Evolutionary conservation across 2,888 invertebrate species (phyloP), one percentile per base, ranked within the genome.

Genomic region (Drosophila kanekoi): DNA sequence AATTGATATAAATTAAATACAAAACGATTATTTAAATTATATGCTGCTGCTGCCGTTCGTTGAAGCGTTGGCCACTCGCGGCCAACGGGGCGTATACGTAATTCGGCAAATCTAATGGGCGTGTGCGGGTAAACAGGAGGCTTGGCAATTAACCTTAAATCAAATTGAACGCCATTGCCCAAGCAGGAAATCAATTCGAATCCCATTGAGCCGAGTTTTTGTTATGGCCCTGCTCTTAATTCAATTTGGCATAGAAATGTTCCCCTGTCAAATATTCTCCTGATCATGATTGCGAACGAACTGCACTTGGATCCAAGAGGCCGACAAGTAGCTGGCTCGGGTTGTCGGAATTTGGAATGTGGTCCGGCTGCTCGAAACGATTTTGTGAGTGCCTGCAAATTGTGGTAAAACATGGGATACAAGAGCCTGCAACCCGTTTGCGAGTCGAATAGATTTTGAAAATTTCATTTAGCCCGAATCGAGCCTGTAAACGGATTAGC

Each of bases 1-100:
- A 82, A 81, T 79, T 79, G 69, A 72, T 72, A 72, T 62, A 63
- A 70, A 73, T 76, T 61, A 61, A 69, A 40, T 48, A 47, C 28
- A 28, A 65, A 58, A 53, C 52, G 57, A 56, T 18, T 51, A 67
- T 59, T 72, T 54, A 61, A 67, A 72, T 53, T 57, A 28, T 32
- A 40, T 35, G 8, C 28, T 28, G 28, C 28, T 28, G 41, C 45
- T 35, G 18, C 14, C 23, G 33, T 40, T 35, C 18, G 18, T 5
- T 18, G n/a, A 8, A 14, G 32, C 28, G 23, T 13, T 8, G 43
- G 9, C n/a, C 28, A 16, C 10, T 23, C 48, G 6, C 28, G 49
- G 18, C 6, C 28, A 0, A 1, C 18, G 23, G 23, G 51, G 61
- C 61, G 60, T 66, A 59, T 76, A 56, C 77, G 35, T 44, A 66